Evolutionary conservation across 2,888 invertebrate species (phyloP).

Genomic region (Tenthredo amoena): DNA sequence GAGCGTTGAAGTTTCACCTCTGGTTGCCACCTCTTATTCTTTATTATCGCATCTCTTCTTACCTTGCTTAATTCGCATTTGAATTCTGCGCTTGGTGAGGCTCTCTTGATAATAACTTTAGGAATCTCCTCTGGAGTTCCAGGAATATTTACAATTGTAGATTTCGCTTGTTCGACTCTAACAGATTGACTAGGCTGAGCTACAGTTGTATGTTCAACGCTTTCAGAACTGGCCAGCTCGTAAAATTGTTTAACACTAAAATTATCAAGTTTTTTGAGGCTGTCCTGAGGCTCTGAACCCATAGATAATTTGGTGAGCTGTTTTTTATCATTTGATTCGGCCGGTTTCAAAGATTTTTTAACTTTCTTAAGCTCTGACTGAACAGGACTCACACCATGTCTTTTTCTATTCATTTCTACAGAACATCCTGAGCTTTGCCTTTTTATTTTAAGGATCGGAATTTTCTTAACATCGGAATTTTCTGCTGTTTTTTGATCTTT

Average conservation of each 20-base stretch:
- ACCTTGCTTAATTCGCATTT: conserved; percentile 74
- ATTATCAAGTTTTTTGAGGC: conserved; percentile 45
- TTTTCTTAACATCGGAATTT: conserved; percentile 4
- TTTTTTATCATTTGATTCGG: conserved; percentile 54
- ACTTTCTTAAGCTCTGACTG: conserved; percentile 33
- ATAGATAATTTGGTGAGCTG: conserved; percentile 54
- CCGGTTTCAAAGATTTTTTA: conserved; percentile 20
- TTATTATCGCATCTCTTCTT: conserved; percentile 66
- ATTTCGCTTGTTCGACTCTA: neutral
- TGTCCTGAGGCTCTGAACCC: conserved; percentile 31
- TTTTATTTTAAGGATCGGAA: conserved; percentile 51
- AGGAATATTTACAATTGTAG: neutral
- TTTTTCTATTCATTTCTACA: conserved; percentile 18
- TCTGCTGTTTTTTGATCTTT: neutral
- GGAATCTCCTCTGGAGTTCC: conserved; percentile 71
- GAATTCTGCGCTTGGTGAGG: conserved; percentile 73
- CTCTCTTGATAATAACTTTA: conserved; percentile 75
- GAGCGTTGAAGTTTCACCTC: conserved; percentile 73
- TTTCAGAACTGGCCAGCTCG: conserved; percentile 44
- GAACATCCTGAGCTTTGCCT: conserved; percentile 48
- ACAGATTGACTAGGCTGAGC: neutral
- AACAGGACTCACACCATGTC: conserved; percentile 12
- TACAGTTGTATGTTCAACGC: neutral
- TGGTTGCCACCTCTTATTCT: conserved; percentile 72
- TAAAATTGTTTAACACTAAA: conserved; percentile 46